Base-by-base conservation (phyloP, 2,888 invertebrate species). In the Diplazon laetatorius region DNA sequence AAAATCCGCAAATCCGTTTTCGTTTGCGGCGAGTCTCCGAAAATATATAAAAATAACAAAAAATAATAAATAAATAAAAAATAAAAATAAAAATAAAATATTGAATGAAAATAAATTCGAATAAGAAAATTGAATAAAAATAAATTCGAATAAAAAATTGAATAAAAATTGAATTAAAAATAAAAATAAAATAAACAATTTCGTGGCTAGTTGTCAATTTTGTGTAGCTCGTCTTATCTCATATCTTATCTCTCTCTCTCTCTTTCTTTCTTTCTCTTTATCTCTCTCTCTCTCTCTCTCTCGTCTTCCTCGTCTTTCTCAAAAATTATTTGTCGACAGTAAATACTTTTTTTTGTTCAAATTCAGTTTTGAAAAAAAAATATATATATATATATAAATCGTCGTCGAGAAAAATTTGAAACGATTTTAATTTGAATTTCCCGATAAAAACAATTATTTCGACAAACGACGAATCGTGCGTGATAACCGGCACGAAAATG, bases 401-500 rank as follows among this genome's bases (percentile, higher is more conserved):
- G 42, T 18, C 37, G 48, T 48, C 20, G 20, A 6, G n/a, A 44
- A 2, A n/a, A 14, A 52, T n/a, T n/a, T n/a, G n/a, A n/a, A n/a
- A n/a, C n/a, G n/a, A n/a, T n/a, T n/a, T n/a, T 14, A 16, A 3
- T 18, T 57, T 8, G 6, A 35, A 18, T 8, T 18, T 39, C 6
- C 35, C 8, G 8, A 55, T 25, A 8, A 18, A n/a, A 18, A 25
- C 18, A 20, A n/a, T 25, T 44, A 6, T 18, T 5, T 14, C 42
- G 22, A 22, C 8, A 39, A 42, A 22, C 18, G 2, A 3, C 25
- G 8, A 25, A 35, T 42, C 42, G 39, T 16, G 30, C 18, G 2
- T 3, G 55, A 14, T 30, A 46, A 62, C 46, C 75, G 78, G 80
- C 72, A 78, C 69, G 50, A 80, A 78, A 81, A 79, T 81, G 80